phyloP scores from a whole-genome alignment of 2,797 vertebrate species.

The Hoplostethus mediterraneus region DNA sequence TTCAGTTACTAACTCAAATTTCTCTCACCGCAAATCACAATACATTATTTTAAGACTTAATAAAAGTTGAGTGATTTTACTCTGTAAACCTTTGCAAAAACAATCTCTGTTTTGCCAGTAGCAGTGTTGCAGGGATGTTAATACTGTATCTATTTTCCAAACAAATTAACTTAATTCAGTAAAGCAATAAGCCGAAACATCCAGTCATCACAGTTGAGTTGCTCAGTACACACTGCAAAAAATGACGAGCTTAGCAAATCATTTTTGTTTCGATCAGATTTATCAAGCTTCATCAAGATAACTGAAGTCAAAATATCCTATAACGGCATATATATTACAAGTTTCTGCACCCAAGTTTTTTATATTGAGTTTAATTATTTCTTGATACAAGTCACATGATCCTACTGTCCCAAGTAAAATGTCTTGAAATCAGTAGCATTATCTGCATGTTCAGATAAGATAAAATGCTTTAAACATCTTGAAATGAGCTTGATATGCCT shows the following conservation, averaged over 20 bases:
- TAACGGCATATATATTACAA: no score
- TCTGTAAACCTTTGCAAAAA: slow-evolving; percentile 32
- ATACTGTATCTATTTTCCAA: slow-evolving; percentile 52
- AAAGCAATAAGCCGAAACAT: slow-evolving; percentile 81
- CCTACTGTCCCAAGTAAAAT: not conserved
- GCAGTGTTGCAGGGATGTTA: slow-evolving; percentile 70
- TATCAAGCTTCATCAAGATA: not conserved
- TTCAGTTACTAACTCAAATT: not conserved
- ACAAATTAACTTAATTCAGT: slow-evolving; percentile 63
- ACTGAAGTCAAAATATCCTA: no score
- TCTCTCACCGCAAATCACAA: slow-evolving; percentile 6
- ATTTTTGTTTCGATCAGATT: slow-evolving; percentile 17
- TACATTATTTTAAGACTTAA: slow-evolving; percentile 2
- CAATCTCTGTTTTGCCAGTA: slow-evolving; percentile 58
- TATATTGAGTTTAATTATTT: slow-evolving; percentile 9
- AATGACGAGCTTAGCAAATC: not conserved
- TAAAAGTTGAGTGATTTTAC: slow-evolving; percentile 23
- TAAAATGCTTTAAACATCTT: not conserved
- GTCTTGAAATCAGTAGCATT: no score
- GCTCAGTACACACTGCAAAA: slow-evolving; percentile 3
- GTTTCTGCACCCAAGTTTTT: not conserved
- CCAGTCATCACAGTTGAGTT: slow-evolving; percentile 28
- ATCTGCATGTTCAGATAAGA: not conserved
- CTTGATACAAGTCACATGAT: not conserved
- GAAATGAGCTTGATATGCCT: not conserved